These are phyloP conservation scores for Therioaphis trifolii DNA, from an alignment of 2,888 invertebrate species.

Conservation along the genomic window DNA sequence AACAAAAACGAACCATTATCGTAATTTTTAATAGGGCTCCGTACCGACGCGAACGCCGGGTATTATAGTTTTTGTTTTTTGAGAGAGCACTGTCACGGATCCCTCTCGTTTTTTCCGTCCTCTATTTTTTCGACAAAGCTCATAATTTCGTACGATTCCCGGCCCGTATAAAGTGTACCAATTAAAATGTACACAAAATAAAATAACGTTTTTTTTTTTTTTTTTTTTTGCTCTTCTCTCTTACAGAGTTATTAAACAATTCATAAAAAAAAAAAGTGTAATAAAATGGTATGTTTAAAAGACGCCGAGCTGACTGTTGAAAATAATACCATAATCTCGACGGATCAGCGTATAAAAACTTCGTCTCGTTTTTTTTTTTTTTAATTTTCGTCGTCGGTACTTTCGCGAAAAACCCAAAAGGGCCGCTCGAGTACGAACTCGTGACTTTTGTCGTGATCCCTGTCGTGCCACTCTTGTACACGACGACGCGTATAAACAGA, in stretches of 20 bases:
- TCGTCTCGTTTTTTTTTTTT: too few species aligned
- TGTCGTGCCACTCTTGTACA: not conserved
- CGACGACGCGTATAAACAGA: too few species aligned
- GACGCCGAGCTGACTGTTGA: not conserved
- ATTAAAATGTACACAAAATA: slow-evolving; percentile 2
- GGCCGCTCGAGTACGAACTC: not conserved
- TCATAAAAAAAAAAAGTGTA: not conserved
- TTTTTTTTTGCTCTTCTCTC: not conserved
- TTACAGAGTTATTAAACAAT: slow-evolving; percentile 22
- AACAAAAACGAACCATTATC: too few species aligned
- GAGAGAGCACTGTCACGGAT: too few species aligned
- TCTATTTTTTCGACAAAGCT: too few species aligned
- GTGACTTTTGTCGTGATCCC: not conserved
- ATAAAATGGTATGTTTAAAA: slow-evolving; percentile 17
- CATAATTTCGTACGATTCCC: too few species aligned
- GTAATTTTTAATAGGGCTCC: too few species aligned
- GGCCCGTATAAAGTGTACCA: slow-evolving; percentile 6
- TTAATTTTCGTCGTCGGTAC: not conserved
- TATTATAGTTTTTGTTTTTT: too few species aligned
- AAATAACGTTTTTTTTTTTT: not conserved
- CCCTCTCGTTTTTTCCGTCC: too few species aligned
- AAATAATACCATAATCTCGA: not conserved
- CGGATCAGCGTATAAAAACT: not conserved
- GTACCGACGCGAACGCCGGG: too few species aligned
- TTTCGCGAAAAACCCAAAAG: slow-evolving; percentile 6